A percentile compares a stretch with the other conserved stretches of the same genome.
Conservation (phyloP, 2,888 invertebrate genomes). For the Gymnoscelis rufifasciata region DNA sequence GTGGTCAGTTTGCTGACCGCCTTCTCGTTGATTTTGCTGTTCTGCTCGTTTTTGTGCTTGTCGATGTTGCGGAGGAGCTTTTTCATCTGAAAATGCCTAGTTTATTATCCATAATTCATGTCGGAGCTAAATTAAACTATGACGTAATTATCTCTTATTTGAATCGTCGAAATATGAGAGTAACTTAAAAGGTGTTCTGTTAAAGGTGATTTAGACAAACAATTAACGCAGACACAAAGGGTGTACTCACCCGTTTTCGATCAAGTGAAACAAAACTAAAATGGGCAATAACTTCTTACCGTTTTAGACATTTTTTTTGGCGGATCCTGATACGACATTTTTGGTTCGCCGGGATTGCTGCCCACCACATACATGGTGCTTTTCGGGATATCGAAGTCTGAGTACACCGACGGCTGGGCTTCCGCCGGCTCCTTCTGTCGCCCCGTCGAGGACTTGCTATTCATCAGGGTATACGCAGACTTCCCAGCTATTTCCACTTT, state of each 20-base stretch:
- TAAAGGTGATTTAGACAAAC: too few relatives aligned
- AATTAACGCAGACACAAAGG: too few relatives aligned
- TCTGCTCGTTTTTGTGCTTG: conserved; percentile 66
- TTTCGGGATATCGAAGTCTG: conserved; percentile 67
- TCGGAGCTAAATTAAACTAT: too few relatives aligned
- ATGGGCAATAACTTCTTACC: conserved; percentile 34
- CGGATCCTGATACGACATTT: conserved; percentile 66
- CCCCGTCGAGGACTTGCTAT: conserved; percentile 66
- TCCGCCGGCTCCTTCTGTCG: conserved; percentile 51
- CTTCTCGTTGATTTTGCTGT: conserved; percentile 52
- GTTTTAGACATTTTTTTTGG: conserved; percentile 72
- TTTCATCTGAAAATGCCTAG: conserved; percentile 58
- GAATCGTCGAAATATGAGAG: too few relatives aligned
- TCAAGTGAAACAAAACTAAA: background rate
- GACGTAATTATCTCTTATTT: too few relatives aligned
- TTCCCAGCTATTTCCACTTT: conserved; percentile 43
- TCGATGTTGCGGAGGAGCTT: conserved; percentile 70
- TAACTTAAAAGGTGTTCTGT: too few relatives aligned
- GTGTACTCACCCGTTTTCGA: background rate
- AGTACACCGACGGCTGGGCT: conserved; percentile 53
- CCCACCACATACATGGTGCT: conserved; percentile 69
- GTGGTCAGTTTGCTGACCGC: conserved; percentile 63
- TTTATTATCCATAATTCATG: too few relatives aligned
- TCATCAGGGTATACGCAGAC: conserved; percentile 57
- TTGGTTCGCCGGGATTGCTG: conserved; percentile 72